Evolutionary conservation across 1,140 invertebrate species (phyloP), one percentile per base, ranked within the genome.

Genomic region (Eumaeus atala): DNA sequence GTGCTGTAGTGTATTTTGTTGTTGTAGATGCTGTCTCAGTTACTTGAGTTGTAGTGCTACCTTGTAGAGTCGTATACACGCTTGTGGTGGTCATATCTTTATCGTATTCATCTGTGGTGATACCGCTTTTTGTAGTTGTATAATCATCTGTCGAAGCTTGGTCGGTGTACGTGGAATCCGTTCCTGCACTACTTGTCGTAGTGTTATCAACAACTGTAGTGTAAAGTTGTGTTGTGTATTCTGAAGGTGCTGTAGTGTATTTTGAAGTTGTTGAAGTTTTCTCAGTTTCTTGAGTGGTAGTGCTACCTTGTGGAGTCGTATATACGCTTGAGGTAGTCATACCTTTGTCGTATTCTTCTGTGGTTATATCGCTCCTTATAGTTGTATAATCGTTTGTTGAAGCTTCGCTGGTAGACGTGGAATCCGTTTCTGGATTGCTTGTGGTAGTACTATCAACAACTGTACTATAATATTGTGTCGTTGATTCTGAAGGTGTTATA

Each of bases 21-120:
- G 38, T 40, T 8, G 38, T 40, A 3, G 8, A 14, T 14, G n/a
- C n/a, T 40, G n/a, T 40, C n/a, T 14, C 18, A 9, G 37, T 14
- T 47, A 14, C 6, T 47, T 47, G 35, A 14, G 48, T 52, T 36
- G 54, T 64, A 3, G 48, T 60, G 11, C 4, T 18, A 38, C 36
- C 17, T 34, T 8, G 17, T 8, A 1, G 7, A 0, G 36, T 49
- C 7, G 54, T 49, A 4, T 28, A 10, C 3, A 21, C 44, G 9
- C 17, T 28, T 9, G 35, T 11, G 3, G 36, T 37, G 4, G n/a
- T 40, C 14, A 12, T 40, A 9, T 37, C 35, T n/a, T 3, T 37
- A 12, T 4, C 14, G 8, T 40, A 40, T 40, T 14, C 38, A 5
- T 40, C 38, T 40, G 28, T 49, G 38, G 38, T 14, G 38, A 54